These are phyloP conservation scores for Pseudococcus longispinus DNA, from an alignment of 2,888 invertebrate genomes.

Conservation along the genomic window DNA sequence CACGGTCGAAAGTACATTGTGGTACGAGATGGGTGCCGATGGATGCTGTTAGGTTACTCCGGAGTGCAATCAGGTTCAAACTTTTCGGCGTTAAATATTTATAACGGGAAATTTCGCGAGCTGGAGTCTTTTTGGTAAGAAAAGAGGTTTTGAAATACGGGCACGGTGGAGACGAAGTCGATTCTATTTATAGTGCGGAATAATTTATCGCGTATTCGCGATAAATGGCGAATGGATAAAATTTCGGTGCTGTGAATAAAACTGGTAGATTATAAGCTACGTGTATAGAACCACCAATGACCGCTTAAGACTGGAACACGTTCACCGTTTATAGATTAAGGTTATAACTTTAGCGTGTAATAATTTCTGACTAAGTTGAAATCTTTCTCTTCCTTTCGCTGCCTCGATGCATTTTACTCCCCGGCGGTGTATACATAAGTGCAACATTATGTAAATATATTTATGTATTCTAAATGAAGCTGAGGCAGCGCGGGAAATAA, in stretches of 20 bases:
- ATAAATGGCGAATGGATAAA: not conserved
- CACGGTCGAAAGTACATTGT: slow-evolving; percentile 28
- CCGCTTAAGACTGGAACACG: slow-evolving; percentile 18
- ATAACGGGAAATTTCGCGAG: not conserved
- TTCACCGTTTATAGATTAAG: slow-evolving; percentile 4
- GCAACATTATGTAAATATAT: slow-evolving; percentile 40
- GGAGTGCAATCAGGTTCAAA: not conserved
- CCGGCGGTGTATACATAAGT: not conserved
- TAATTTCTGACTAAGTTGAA: not conserved
- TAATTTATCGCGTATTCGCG: not conserved
- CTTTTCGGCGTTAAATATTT: not conserved
- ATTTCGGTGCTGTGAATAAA: not conserved
- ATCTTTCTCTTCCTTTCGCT: slow-evolving; percentile 3
- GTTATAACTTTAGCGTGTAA: slow-evolving; percentile 10
- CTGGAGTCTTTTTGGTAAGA: not conserved
- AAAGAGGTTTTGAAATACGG: not conserved
- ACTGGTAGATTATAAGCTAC: not conserved
- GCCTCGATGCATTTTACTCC: not conserved
- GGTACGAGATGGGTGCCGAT: not conserved
- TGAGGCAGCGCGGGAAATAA: not conserved
- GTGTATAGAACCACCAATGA: not conserved
- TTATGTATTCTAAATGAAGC: not conserved
- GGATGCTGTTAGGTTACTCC: not conserved
- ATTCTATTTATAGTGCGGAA: not conserved
- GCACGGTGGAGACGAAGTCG: not conserved